These are phyloP conservation scores for Sarcophaga rosellei DNA, from an alignment of 2,888 invertebrate species.

Conservation along the genomic window DNA sequence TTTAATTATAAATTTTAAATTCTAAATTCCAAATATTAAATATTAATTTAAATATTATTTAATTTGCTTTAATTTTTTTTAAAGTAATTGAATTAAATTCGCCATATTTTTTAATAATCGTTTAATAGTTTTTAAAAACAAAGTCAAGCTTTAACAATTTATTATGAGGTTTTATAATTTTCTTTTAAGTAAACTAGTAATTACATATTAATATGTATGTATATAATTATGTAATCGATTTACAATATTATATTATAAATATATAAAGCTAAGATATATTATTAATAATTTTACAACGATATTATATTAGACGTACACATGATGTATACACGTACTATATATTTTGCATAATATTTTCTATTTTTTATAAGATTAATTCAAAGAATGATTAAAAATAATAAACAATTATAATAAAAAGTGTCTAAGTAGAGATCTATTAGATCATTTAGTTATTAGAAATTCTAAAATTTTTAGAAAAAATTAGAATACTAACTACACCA, in stretches of 20 bases:
- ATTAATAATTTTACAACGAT: no score
- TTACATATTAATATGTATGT: neutral
- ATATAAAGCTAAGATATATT: conserved; percentile 2
- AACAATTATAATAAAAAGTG: neutral
- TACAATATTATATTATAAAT: no score
- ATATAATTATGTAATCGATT: no score
- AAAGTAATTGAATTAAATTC: neutral
- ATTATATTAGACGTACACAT: no score
- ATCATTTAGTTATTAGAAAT: neutral
- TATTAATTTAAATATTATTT: conserved; percentile 27
- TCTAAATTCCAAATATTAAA: conserved; percentile 11
- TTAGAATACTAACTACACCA: neutral
- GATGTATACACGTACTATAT: neutral
- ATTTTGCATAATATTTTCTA: conserved; percentile 6
- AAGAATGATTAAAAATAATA: neutral
- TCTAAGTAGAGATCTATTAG: neutral
- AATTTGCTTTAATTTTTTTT: conserved; percentile 20
- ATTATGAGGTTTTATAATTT: neutral
- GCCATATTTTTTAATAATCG: neutral
- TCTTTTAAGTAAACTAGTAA: neutral
- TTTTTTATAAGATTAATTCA: conserved; percentile 14
- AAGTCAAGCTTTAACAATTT: conserved; percentile 47
- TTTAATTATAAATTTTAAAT: conserved; percentile 22
- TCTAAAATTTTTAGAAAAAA: neutral
- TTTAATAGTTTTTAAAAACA: neutral